Base-by-base conservation (phyloP, 2,113 vertebrate genomes). In the Rhinichthys klamathensis region DNA sequence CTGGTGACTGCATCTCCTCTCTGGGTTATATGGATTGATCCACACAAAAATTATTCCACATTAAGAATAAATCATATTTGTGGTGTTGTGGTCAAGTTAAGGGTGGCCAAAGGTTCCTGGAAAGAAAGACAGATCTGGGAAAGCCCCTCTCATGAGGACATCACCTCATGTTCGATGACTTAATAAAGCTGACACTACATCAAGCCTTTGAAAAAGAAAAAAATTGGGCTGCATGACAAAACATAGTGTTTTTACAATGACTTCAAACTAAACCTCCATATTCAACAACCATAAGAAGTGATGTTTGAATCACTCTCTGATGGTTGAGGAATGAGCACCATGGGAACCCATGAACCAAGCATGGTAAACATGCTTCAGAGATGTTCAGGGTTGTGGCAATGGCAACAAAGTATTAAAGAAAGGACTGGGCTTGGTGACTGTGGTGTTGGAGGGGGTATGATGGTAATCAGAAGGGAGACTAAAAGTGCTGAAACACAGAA, bases 291-390 rank as follows among this genome's bases (percentile, higher is more conserved):
- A 76, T 51, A 10, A 32, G 44, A 18, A 77, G n/a, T 76, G 23
- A 84, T 10, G 16, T 67, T 25, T 76, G 18, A 76, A 46, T 80
- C n/a, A 80, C n/a, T 49, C 38, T 79, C 23, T 84, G 25, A 38
- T 65, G 73, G 16, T 63, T 61, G 30, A 38, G 23, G 46, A 44
- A 74, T 18, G 58, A 75, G 25, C 27, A 51, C 72, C 41, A 76
- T 77, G 41, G 70, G 61, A 84, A 75, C 56, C 70, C 56, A 46
- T 41, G 21, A 75, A 74, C 38, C 49, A 51, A 63, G 78, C 12
- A 41, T 79, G 76, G 32, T 79, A 61, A 41, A 79, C 54, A 79
- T 79, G 76, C 35, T 25, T 15, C 23, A 61, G 23, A 61, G 76
- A 63, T 44, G n/a, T 65, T 80, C 38, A 63, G 38, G 58, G 9